Evolutionary conservation across 2,797 vertebrate species (phyloP).

Genomic region (Rallus crepitans): DNA sequence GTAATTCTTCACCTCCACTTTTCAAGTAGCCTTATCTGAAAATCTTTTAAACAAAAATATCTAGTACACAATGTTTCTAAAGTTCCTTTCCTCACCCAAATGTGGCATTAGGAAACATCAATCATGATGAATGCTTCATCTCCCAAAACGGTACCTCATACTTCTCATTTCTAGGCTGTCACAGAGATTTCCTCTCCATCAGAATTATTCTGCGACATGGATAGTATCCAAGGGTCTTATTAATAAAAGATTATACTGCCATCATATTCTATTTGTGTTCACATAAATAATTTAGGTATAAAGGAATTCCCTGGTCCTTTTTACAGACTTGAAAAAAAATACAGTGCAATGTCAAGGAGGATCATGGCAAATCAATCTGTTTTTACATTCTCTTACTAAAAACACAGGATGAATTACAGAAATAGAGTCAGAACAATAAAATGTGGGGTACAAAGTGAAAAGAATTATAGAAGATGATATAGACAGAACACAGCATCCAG

Average conservation of each 20-base stretch:
- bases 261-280: not conserved
- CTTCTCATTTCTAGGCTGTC: not conserved
- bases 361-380: not conserved
- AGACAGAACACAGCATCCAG: not conserved
- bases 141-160: not conserved
- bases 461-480: not conserved
- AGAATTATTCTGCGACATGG: not conserved
- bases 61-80: not conserved
- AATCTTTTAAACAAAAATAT: slow-evolving; percentile 27
- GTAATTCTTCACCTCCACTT: not conserved
- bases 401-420: not conserved
- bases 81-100: not conserved
- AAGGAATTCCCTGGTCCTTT: not conserved
- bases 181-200: not conserved
- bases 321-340: not conserved
- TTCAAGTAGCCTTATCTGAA: not conserved
- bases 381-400: slow-evolving; percentile 8
- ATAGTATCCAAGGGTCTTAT: not conserved
- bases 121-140: not conserved
- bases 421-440: not conserved
- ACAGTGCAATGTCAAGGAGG: not conserved
- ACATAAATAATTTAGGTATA: slow-evolving; percentile 43
- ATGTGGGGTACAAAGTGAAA: not conserved
- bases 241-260: slow-evolving; percentile 46
- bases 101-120: slow-evolving; percentile 7